These are phyloP conservation scores for Spodoptera picta DNA, from an alignment of 2,888 invertebrate genomes.

Conservation along the genomic window DNA sequence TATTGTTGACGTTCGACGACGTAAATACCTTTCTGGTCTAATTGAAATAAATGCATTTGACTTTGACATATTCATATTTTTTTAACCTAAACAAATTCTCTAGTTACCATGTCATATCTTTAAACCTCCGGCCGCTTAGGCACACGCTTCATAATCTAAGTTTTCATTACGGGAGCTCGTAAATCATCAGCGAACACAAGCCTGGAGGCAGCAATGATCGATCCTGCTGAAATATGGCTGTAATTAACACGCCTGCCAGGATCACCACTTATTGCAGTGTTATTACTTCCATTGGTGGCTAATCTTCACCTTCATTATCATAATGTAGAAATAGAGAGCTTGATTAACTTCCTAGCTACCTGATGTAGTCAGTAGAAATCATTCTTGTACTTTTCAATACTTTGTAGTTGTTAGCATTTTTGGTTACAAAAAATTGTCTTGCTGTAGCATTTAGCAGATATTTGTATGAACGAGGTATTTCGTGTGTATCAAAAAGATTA, in stretches of 20 bases:
- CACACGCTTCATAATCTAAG: constrained; percentile 36
- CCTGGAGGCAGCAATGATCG: constrained; percentile 39
- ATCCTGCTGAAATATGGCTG: constrained; percentile 43
- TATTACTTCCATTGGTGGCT: constrained; percentile 37
- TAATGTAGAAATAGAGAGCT: constrained; percentile 27
- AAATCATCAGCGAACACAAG: constrained; percentile 38
- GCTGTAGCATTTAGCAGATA: no score
- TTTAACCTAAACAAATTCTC: background rate
- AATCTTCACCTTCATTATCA: constrained; percentile 36
- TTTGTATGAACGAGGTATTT: no score
- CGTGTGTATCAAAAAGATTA: no score
- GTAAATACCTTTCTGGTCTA: no score
- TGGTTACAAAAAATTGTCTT: no score
- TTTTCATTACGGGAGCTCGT: constrained; percentile 46
- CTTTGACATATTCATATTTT: no score
- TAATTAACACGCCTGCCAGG: constrained; percentile 44
- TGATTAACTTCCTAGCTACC: constrained; percentile 24
- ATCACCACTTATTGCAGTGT: constrained; percentile 23
- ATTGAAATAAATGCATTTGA: no score
- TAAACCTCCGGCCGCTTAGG: constrained; percentile 31
- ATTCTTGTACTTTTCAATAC: no score
- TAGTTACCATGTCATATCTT: background rate
- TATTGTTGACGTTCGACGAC: no score
- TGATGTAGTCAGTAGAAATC: no score
- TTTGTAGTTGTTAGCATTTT: no score